These are phyloP conservation scores for Drosophila ogumai DNA, from an alignment of 1,140 invertebrate species.

Conservation along the genomic window DNA sequence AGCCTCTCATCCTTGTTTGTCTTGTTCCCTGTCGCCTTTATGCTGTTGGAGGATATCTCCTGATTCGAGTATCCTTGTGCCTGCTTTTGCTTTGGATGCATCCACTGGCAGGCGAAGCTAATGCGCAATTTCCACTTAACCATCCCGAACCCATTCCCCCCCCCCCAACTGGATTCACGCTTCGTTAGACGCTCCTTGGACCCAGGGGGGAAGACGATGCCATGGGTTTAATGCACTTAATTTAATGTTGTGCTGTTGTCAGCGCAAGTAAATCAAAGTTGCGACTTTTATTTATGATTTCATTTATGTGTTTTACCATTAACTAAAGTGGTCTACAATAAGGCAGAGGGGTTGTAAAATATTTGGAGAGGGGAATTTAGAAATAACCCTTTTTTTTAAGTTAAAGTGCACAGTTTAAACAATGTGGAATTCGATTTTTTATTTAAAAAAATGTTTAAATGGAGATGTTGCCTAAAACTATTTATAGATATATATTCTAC, in stretches of 20 bases:
- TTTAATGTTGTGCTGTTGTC: slow-evolving; percentile 71
- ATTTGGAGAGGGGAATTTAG: neutral
- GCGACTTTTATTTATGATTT: slow-evolving; percentile 73
- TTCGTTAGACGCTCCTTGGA: slow-evolving; percentile 56
- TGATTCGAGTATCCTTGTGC: neutral
- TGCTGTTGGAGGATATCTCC: slow-evolving; percentile 41
- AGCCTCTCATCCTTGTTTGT: slow-evolving; percentile 19
- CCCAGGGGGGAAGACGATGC: slow-evolving; percentile 20
- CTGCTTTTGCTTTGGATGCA: slow-evolving; percentile 48
- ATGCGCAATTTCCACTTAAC: slow-evolving; percentile 64
- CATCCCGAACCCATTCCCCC: slow-evolving; percentile 23
- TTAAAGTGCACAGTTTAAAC: neutral
- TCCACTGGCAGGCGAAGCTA: slow-evolving; percentile 50
- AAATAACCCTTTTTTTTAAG: slow-evolving; percentile 8
- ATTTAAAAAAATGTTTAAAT: neutral
- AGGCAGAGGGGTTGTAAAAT: slow-evolving; percentile 14
- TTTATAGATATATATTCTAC: neutral
- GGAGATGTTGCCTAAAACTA: neutral
- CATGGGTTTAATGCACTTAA: slow-evolving; percentile 65
- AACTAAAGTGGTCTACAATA: slow-evolving; percentile 53
- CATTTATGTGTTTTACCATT: slow-evolving; percentile 57
- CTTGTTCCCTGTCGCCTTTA: slow-evolving; percentile 44
- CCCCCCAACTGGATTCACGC: slow-evolving; percentile 32
- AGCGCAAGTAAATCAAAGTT: slow-evolving; percentile 69
- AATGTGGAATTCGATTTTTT: neutral